Evolutionary conservation across 2,113 vertebrate species (phyloP).

Genomic region (Promerops cafer): DNA sequence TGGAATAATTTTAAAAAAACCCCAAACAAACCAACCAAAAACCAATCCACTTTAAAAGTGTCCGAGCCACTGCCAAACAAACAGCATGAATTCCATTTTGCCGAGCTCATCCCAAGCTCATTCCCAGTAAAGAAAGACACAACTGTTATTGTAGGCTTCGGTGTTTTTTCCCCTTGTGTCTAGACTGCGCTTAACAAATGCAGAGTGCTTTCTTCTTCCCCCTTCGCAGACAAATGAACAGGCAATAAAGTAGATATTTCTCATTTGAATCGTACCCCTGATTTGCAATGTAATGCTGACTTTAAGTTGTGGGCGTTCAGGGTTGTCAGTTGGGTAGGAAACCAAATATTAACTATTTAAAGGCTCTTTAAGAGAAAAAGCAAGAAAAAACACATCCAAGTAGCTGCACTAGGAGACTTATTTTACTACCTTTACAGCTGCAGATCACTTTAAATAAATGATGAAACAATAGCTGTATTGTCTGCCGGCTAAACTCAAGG

Average conservation of each 20-base stretch:
- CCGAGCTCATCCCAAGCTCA: slow-evolving; percentile 43
- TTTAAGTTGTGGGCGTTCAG: slow-evolving; percentile 36
- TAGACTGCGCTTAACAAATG: slow-evolving; percentile 52
- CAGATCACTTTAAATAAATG: not conserved
- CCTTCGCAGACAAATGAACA: not conserved
- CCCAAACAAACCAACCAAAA: accelerated
- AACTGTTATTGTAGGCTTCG: slow-evolving; percentile 41
- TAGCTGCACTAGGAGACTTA: not conserved
- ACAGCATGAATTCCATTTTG: slow-evolving; percentile 34
- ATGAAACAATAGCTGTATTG: slow-evolving; percentile 5
- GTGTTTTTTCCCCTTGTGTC: slow-evolving; percentile 34
- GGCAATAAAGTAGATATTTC: slow-evolving; percentile 55
- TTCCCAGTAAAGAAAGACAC: slow-evolving; percentile 51
- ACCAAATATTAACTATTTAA: not conserved
- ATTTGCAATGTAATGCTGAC: slow-evolving; percentile 32
- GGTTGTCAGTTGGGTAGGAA: not conserved
- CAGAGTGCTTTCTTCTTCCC: not conserved
- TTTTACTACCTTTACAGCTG: slow-evolving; percentile 10
- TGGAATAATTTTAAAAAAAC: not conserved
- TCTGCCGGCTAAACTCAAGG: not conserved
- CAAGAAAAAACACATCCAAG: not conserved
- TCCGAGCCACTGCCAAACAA: slow-evolving; percentile 5
- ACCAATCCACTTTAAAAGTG: not conserved
- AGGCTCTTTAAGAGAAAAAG: not conserved
- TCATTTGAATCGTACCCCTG: slow-evolving; percentile 19